Evolutionary conservation across 2,888 invertebrate genomes (phyloP).

Genomic region (Drosophila paranaensis): DNA sequence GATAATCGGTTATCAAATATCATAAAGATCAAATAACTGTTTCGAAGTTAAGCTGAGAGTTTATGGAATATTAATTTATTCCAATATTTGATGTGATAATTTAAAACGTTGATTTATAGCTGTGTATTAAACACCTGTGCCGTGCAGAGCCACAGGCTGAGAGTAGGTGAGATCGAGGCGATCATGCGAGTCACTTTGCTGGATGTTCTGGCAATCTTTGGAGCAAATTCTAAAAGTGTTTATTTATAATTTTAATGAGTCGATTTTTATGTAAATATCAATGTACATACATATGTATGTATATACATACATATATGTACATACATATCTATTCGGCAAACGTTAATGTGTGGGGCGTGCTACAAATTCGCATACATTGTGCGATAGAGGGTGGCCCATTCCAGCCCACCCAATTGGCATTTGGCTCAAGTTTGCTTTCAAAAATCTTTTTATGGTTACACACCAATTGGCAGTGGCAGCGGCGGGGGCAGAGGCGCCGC

Average conservation of each 20-base stretch:
- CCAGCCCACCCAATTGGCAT: conserved; percentile 54
- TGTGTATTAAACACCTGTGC: no score
- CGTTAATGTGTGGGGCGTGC: conserved; percentile 42
- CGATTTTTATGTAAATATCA: conserved; percentile 29
- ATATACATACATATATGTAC: not conserved
- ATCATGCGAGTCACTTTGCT: not conserved
- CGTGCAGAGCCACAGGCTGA: no score
- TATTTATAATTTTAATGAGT: conserved; percentile 40
- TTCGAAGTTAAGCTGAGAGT: not conserved
- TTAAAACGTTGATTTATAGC: no score
- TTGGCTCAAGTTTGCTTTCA: conserved; percentile 55
- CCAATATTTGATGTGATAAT: no score
- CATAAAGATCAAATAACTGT: not conserved
- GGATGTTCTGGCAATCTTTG: conserved; percentile 23
- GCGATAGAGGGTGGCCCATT: conserved; percentile 14
- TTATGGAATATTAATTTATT: no score
- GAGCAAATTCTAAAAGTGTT: conserved; percentile 23
- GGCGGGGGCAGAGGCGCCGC: conserved; percentile 6
- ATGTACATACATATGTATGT: not conserved
- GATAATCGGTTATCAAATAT: not conserved
- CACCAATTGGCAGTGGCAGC: conserved; percentile 45
- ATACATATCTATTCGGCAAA: conserved; percentile 17
- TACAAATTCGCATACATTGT: conserved; percentile 29
- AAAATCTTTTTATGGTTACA: conserved; percentile 67
- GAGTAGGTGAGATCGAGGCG: not conserved